Percentiles rank a stretch among this genome's conserved stretches.
Evolutionary conservation across 1,140 invertebrate species (phyloP).

Genomic region (Chrysomallon squamiferum): DNA sequence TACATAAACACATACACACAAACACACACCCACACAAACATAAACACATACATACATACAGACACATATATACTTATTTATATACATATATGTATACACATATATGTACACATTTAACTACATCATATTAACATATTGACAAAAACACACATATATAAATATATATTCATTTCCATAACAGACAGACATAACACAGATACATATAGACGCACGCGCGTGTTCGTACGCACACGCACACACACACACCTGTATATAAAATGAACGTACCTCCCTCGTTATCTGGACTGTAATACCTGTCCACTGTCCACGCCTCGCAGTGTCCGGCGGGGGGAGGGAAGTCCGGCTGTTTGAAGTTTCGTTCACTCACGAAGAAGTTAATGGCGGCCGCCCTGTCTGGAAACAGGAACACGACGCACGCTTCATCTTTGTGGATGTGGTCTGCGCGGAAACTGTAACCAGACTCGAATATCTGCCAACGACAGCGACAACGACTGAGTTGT

Average conservation of each 20-base stretch:
- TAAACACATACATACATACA: background rate
- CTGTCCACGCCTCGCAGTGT: constrained; percentile 26
- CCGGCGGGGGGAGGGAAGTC: constrained; percentile 30
- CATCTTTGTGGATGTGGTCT: background rate
- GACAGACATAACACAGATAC: too few species aligned
- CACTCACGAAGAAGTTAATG: constrained; percentile 24
- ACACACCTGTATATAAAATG: background rate
- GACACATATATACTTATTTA: background rate
- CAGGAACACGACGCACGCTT: constrained; percentile 24
- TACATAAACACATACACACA: background rate
- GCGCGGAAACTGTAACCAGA: background rate
- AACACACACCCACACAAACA: background rate
- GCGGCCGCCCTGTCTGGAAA: constrained; percentile 20
- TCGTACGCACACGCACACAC: background rate
- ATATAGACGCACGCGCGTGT: background rate
- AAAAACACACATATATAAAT: background rate
- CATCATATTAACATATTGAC: background rate
- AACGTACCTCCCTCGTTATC: constrained; percentile 16
- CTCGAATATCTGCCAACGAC: background rate
- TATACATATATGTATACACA: background rate
- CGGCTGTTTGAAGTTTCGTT: constrained; percentile 26
- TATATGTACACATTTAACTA: too few species aligned
- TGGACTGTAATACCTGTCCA: constrained; percentile 20
- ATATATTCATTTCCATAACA: background rate
- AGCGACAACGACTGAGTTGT: background rate